Evolutionary conservation across 2,797 vertebrate species (phyloP), one percentile per base, ranked within the genome.

Genomic region (Rhabdomys pumilio): DNA sequence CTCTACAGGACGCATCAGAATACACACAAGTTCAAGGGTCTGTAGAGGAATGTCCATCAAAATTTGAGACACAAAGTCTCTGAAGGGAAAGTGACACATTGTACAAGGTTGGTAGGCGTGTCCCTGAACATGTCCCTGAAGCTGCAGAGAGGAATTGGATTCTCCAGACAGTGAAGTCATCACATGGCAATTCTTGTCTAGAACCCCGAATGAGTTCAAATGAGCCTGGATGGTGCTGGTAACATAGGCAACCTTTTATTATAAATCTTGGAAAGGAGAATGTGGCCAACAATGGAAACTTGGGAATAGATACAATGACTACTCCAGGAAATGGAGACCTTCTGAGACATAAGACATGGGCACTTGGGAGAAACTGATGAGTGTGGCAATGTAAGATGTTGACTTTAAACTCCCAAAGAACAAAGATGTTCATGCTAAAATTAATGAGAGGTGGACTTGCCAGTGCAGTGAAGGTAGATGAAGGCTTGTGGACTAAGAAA

Each of bases 361-460:
- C n/a, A 89, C 75, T 75, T 79, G 15, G 47, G 81, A 84, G 69
- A 87, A 69, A 57, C 3, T 4, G 8, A 77, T 67, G 44, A 47
- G 41, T 44, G 80, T 2, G 0, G 6, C 31, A 31, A 8, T 77
- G 87, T 72, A n/a, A 63, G 86, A 94, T 59, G 72, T 44, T 57
- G 82, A 55, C 50, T 80, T 89, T 53, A n/a, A 86, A 69, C 13
- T 65, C 50, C 44, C 20, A 44, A 95, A 90, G 55, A 61, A 13
- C 10, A 87, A 82, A 63, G 14, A 83, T 34, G 38, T 0, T 1
- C 19, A 13, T 8, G 12, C 8, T 55, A 65, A 83, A 26, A 20
- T 77, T 17, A 61, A 79, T 4, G 44, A 53, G 41, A 69, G 44
- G 69, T 79, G 50, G 88, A 69, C 26, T 57, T 57, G 29, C 4